phyloP scores from a whole-genome alignment of 2,888 invertebrate genomes.

The Heliconius charithonia region DNA sequence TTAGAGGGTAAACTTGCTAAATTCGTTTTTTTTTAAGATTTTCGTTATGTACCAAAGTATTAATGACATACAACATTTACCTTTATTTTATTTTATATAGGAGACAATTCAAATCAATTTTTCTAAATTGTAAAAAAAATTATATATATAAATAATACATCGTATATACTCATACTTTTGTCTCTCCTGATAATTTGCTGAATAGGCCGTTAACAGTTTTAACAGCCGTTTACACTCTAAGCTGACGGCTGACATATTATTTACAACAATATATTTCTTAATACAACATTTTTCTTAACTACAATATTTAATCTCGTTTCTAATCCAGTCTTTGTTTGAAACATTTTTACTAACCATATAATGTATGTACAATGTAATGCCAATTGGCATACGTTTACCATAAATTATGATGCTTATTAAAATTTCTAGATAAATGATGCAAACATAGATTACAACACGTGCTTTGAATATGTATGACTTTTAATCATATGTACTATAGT shows the following conservation, averaged over 20 bases:
- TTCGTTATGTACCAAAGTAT: too few relatives aligned
- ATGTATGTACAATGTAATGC: slow-evolving; percentile 4
- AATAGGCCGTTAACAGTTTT: too few relatives aligned
- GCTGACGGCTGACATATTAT: not conserved
- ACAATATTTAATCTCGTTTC: not conserved
- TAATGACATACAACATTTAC: too few relatives aligned
- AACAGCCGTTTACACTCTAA: too few relatives aligned
- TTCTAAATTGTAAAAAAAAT: too few relatives aligned
- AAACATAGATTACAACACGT: slow-evolving; percentile 27
- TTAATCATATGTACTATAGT: not conserved
- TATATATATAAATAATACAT: too few relatives aligned
- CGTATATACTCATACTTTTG: too few relatives aligned
- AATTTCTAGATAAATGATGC: slow-evolving; percentile 29
- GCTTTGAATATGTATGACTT: slow-evolving; percentile 35
- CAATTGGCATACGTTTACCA: slow-evolving; percentile 35
- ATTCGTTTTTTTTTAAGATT: too few relatives aligned
- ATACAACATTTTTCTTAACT: not conserved
- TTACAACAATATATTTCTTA: not conserved
- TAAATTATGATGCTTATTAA: slow-evolving; percentile 36
- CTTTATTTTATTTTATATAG: too few relatives aligned
- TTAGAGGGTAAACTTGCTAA: too few relatives aligned
- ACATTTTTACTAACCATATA: not conserved
- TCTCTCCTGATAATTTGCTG: too few relatives aligned
- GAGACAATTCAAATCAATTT: too few relatives aligned
- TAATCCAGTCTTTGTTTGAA: slow-evolving; percentile 2